These are phyloP conservation scores for Dendrolimus punctatus DNA, from an alignment of 1,140 invertebrate genomes.

Conservation along the genomic window DNA sequence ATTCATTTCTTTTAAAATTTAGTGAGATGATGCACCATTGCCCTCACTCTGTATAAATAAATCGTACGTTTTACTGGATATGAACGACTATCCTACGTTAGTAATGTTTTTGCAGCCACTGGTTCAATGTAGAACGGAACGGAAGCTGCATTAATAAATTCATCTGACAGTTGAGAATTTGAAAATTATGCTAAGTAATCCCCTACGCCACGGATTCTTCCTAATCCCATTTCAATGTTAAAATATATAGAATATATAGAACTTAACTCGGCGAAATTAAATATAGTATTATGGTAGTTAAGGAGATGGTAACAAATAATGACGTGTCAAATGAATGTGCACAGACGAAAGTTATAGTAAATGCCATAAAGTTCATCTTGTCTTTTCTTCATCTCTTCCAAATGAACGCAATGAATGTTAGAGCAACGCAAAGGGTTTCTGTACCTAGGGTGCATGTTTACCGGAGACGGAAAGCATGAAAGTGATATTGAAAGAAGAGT, in stretches of 20 bases:
- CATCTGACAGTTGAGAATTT: conserved; percentile 16
- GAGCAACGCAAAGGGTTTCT: too few relatives aligned
- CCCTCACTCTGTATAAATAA: conserved; percentile 9
- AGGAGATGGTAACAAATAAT: not conserved
- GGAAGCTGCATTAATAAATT: conserved; percentile 12
- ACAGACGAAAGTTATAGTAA: too few relatives aligned
- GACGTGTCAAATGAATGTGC: too few relatives aligned
- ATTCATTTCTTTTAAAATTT: conserved; percentile 6
- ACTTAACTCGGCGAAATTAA: conserved; percentile 10
- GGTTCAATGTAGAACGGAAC: not conserved
- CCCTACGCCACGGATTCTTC: conserved; percentile 5
- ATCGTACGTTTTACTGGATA: conserved; percentile 17
- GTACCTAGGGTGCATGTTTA: too few relatives aligned
- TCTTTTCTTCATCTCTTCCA: too few relatives aligned
- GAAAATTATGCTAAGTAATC: conserved; percentile 18
- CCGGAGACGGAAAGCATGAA: too few relatives aligned
- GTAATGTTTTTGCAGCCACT: conserved; percentile 8
- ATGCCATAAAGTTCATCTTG: too few relatives aligned
- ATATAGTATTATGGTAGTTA: conserved; percentile 6
- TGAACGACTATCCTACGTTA: conserved; percentile 10
- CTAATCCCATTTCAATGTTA: conserved; percentile 16
- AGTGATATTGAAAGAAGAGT: too few relatives aligned
- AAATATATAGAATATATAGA: conserved; percentile 13
- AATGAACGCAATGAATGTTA: too few relatives aligned
- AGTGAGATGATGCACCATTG: conserved; percentile 15